phyloP scores from a whole-genome alignment of 2,113 vertebrate genomes.

The Myrmecobius fasciatus region DNA sequence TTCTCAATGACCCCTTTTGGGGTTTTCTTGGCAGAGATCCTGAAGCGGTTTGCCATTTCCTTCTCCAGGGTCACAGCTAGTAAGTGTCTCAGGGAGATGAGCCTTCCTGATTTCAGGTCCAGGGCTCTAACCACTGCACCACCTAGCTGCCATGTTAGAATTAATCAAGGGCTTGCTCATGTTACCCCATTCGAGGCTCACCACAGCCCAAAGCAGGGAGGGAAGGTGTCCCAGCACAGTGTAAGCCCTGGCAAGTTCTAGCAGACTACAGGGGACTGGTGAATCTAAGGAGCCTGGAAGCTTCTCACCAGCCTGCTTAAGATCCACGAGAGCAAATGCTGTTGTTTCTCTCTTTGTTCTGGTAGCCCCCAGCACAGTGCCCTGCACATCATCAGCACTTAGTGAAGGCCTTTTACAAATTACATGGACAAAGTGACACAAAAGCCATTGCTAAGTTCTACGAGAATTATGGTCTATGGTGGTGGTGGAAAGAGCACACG shows the following conservation, averaged over 20 bases:
- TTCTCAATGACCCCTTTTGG: no score
- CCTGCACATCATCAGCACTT: neutral
- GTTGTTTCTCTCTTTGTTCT: neutral
- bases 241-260: neutral
- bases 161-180: neutral
- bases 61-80: no score
- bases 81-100: no score
- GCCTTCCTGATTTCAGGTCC: no score
- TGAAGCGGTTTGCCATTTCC: no score
- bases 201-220: neutral
- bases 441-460: neutral
- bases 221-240: neutral
- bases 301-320: neutral
- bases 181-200: neutral
- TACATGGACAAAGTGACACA: neutral
- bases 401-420: neutral
- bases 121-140: no score
- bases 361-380: neutral
- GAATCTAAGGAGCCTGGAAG: neutral
- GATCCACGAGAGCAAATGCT: neutral
- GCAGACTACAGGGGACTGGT: neutral
- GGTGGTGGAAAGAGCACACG: neutral
- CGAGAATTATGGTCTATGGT: neutral
- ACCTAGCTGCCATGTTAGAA: neutral
- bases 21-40: no score